Conservation (phyloP, 2,113 vertebrate species). For the Pogona vitticeps region DNA sequence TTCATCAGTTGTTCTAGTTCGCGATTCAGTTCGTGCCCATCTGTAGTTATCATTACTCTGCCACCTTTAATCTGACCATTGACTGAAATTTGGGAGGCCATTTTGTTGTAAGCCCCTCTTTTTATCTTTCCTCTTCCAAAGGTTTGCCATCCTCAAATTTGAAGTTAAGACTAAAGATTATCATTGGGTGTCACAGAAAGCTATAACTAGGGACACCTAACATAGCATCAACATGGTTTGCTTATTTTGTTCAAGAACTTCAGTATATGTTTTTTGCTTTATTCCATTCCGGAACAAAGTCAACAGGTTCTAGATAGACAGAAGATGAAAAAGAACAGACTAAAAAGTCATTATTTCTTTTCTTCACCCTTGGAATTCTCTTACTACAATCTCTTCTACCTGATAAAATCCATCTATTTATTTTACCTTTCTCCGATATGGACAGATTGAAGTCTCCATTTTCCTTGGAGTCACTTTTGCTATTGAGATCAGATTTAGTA, state of each 20-base stretch:
- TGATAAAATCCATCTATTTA: slow-evolving; percentile 1
- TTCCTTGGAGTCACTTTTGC: slow-evolving; percentile 31
- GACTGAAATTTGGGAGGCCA: background rate
- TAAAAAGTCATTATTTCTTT: slow-evolving; percentile 27
- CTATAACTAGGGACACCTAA: background rate
- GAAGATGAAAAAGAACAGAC: slow-evolving; percentile 22
- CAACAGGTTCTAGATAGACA: background rate
- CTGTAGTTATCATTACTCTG: too few species aligned
- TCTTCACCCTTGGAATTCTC: background rate
- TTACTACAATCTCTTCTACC: slow-evolving; percentile 12
- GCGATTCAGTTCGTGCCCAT: too few species aligned
- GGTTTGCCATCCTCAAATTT: background rate
- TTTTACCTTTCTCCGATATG: background rate
- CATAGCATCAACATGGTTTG: background rate
- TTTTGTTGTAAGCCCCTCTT: background rate
- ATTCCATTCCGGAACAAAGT: background rate
- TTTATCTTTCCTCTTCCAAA: background rate
- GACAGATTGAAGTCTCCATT: slow-evolving; percentile 43
- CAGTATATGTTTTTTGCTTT: background rate
- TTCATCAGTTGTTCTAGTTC: too few species aligned
- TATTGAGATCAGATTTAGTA: slow-evolving; percentile 44
- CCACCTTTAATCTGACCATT: background rate
- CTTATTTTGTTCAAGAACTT: background rate
- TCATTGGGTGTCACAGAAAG: background rate
- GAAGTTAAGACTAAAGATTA: background rate